phyloP scores from a whole-genome alignment of 2,888 invertebrate species.

The Polydrusus pterygomalis region DNA sequence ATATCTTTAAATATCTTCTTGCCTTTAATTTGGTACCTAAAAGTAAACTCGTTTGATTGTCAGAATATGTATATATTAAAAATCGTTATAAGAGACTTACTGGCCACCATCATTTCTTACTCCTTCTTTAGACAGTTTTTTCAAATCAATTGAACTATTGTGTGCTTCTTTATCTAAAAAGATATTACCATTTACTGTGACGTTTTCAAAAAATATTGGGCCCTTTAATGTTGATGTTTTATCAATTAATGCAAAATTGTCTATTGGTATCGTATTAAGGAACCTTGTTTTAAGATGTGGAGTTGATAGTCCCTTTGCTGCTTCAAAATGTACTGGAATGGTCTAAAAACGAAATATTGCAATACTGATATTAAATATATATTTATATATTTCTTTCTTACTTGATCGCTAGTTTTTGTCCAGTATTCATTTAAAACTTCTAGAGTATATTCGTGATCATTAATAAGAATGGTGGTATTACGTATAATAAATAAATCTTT shows the following conservation, averaged over 20 bases:
- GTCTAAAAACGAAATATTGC: slow-evolving; percentile 56
- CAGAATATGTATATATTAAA: neutral
- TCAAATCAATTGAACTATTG: slow-evolving; percentile 65
- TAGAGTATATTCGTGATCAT: slow-evolving; percentile 60
- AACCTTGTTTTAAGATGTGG: slow-evolving; percentile 63
- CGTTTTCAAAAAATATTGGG: slow-evolving; percentile 66
- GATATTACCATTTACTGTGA: slow-evolving; percentile 65
- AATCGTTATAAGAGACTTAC: slow-evolving; percentile 50
- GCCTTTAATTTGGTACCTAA: slow-evolving; percentile 63
- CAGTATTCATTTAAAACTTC: slow-evolving; percentile 64
- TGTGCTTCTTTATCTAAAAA: slow-evolving; percentile 57
- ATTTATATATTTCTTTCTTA: slow-evolving; percentile 45
- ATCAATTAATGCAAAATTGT: slow-evolving; percentile 64
- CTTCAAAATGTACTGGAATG: slow-evolving; percentile 65
- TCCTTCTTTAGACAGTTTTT: slow-evolving; percentile 61
- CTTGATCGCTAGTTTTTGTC: slow-evolving; percentile 67
- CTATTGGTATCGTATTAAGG: slow-evolving; percentile 64
- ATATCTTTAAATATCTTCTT: slow-evolving; percentile 61
- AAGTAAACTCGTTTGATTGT: slow-evolving; percentile 22
- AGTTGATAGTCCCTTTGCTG: slow-evolving; percentile 62
- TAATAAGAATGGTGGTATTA: slow-evolving; percentile 60
- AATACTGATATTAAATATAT: neutral
- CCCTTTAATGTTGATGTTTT: slow-evolving; percentile 58
- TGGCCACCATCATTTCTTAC: slow-evolving; percentile 65
- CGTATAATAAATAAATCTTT: slow-evolving; percentile 61